A percentile compares a stretch with the other conserved stretches of the same genome.
These are phyloP conservation scores for Peromyscus melanophrys DNA, from an alignment of 2,797 vertebrate genomes.

Conservation along the genomic window DNA sequence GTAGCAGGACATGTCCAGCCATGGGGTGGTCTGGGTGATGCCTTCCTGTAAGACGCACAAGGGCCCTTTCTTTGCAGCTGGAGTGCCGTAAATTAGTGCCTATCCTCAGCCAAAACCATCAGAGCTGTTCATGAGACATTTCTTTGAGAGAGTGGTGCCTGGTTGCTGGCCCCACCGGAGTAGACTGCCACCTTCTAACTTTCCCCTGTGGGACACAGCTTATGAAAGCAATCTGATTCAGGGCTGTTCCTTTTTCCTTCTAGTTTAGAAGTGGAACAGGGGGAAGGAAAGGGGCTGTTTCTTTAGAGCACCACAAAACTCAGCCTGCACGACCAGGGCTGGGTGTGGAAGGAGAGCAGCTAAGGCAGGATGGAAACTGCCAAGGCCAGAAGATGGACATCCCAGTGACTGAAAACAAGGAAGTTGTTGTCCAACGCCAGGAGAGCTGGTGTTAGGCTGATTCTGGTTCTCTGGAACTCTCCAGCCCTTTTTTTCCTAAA, in stretches of 20 bases:
- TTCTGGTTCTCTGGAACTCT: neutral
- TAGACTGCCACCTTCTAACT: slow-evolving; percentile 63
- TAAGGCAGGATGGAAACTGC: neutral
- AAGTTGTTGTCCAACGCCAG: neutral
- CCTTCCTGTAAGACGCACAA: slow-evolving; percentile 51
- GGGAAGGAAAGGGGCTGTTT: slow-evolving; percentile 56
- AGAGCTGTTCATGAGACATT: slow-evolving; percentile 26
- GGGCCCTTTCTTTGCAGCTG: slow-evolving; percentile 63
- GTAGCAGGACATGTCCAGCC: neutral
- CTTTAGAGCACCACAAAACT: slow-evolving; percentile 48
- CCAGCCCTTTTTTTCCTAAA: neutral
- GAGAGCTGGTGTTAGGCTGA: neutral
- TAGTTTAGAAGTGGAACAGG: slow-evolving; percentile 53
- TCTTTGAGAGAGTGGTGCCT: slow-evolving; percentile 33
- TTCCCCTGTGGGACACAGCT: slow-evolving; percentile 34
- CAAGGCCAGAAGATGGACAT: neutral
- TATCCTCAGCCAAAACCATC: slow-evolving; percentile 68
- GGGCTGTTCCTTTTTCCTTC: slow-evolving; percentile 75
- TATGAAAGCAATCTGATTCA: slow-evolving; percentile 75
- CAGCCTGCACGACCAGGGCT: neutral
- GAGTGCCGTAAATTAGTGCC: slow-evolving; percentile 58
- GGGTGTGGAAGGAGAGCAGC: neutral
- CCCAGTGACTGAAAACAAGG: neutral
- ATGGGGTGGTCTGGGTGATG: neutral
- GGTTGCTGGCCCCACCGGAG: slow-evolving; percentile 29